Evolutionary conservation across 2,888 invertebrate genomes (phyloP).

Genomic region (Ophion slaviceki): DNA sequence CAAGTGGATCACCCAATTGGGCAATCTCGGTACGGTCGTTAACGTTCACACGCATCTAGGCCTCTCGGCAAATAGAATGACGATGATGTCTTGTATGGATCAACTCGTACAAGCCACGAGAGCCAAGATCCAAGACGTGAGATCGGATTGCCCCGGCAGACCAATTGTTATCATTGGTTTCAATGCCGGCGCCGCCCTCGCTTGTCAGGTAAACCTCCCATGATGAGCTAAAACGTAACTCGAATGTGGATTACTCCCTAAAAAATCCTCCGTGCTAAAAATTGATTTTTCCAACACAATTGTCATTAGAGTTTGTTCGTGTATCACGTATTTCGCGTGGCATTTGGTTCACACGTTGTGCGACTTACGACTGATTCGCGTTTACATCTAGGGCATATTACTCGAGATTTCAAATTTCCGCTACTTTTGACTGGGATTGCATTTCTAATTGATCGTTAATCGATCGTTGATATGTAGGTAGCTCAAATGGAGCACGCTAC

Average conservation of each 20-base stretch:
- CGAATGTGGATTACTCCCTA: neutral
- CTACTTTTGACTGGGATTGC: neutral
- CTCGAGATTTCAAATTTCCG: too few species aligned
- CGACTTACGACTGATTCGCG: too few species aligned
- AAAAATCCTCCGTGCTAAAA: neutral
- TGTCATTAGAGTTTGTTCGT: neutral
- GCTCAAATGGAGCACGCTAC: constrained; percentile 89
- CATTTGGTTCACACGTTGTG: too few species aligned
- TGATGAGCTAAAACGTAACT: neutral
- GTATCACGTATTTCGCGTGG: neutral
- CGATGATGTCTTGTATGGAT: constrained; percentile 86
- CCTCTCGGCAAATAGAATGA: constrained; percentile 81
- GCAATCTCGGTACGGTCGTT: constrained; percentile 88
- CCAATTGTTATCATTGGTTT: constrained; percentile 92
- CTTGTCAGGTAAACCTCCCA: constrained; percentile 86
- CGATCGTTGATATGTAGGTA: constrained; percentile 82
- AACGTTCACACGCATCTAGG: constrained; percentile 86
- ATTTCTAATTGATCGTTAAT: neutral
- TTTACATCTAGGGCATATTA: too few species aligned
- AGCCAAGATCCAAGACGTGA: constrained; percentile 89
- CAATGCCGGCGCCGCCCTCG: constrained; percentile 90
- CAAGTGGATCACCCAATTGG: constrained; percentile 89
- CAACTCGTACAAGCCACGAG: constrained; percentile 88
- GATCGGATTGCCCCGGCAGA: constrained; percentile 87
- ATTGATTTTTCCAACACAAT: neutral